Evolutionary conservation across 1,140 invertebrate genomes (phyloP), one percentile per base, ranked within the genome.

Genomic region (Drosophila cardini): DNA sequence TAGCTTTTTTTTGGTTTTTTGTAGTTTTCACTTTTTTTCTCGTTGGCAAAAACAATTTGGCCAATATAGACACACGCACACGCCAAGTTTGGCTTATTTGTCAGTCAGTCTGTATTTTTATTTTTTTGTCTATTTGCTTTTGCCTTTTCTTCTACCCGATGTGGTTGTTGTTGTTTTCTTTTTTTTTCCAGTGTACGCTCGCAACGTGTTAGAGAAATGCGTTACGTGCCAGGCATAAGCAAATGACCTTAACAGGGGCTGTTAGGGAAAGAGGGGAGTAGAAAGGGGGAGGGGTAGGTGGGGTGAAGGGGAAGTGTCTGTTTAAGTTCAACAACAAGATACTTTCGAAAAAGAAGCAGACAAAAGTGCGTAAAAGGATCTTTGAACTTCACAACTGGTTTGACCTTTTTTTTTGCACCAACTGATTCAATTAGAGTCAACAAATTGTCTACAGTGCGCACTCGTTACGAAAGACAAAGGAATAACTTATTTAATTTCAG

Each of bases 21-120:
- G 16, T 65, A 60, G 76, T 84, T 84, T 84, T 84, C 81, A 83
- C 80, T 83, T 83, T 82, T 81, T 78, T 60, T 26, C 36, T 26
- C 36, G 71, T 73, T 50, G 70, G 61, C 78, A 62, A 65, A 65
- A 76, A 78, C 42, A 72, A 65, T 73, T 60, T 62, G 50, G 42
- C 40, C 45, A 74, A 76, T 36, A 73, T 48, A 57, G 30, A 38
- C 50, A 58, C 74, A 76, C 68, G 68, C 60, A 69, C 58, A 76
- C 67, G 72, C 50, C 56, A 69, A 73, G 71, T 56, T 69, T 50
- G 56, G 55, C 53, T 72, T 64, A 63, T 74, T 74, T 74, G 71
- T 73, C 62, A 48, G 65, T 55, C 46, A 26, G 18, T 64, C 36
- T 21, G 21, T 5, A 16, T 11, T 36, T 43, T 5, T 60, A 60